These are phyloP conservation scores for Podargus strigoides DNA, from an alignment of 2,797 vertebrate genomes.

Conservation along the genomic window DNA sequence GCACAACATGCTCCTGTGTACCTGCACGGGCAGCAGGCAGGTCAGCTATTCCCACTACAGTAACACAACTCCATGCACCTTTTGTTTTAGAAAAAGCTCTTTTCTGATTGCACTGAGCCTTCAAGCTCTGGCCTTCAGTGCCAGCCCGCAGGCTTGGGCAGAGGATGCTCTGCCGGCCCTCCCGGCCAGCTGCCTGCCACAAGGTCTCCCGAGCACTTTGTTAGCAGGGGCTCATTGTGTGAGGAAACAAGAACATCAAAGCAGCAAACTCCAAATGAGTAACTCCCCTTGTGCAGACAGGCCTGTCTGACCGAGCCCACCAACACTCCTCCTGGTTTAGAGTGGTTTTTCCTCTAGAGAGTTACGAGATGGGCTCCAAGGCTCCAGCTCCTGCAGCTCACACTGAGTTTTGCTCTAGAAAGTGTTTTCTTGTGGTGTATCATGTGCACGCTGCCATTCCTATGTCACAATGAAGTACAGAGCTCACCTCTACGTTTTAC, in stretches of 20 bases:
- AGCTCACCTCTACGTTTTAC: not conserved
- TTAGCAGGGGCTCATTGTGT: not conserved
- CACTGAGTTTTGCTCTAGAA: no score
- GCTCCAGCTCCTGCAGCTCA: not conserved
- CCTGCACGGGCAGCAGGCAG: not conserved
- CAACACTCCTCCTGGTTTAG: not conserved
- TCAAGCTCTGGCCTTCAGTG: not conserved
- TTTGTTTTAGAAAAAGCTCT: not conserved
- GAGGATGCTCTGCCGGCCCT: not conserved
- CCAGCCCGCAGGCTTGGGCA: no score
- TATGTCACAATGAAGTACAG: not conserved
- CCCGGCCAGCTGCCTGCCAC: not conserved
- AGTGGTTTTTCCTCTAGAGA: not conserved
- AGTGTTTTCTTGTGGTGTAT: rapidly evolving
- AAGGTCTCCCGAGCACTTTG: not conserved
- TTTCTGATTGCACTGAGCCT: not conserved
- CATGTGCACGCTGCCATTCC: rapidly evolving
- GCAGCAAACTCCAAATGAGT: not conserved
- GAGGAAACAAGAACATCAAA: not conserved
- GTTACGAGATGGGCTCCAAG: not conserved
- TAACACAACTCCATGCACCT: not conserved
- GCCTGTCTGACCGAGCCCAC: rapidly evolving
- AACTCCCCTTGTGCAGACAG: rapidly evolving
- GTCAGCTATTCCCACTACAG: not conserved
- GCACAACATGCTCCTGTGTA: not conserved